Percentiles rank a stretch among this genome's conserved stretches.
These are phyloP conservation scores for Gallinago stenura DNA, from an alignment of 2,797 vertebrate species.

Conservation along the genomic window DNA sequence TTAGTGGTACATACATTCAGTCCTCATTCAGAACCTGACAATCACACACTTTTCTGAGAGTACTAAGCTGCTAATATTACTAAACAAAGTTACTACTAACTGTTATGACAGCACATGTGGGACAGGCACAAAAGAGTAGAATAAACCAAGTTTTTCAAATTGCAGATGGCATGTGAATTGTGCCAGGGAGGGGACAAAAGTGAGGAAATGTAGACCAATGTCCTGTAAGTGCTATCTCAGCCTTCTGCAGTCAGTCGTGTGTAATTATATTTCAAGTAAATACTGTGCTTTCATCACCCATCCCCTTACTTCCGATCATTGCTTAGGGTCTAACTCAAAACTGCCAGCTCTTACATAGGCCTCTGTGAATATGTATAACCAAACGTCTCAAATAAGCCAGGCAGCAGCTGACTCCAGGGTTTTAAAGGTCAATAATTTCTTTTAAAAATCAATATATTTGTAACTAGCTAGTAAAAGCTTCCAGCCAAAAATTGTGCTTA, in stretches of 20 bases:
- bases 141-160: neutral
- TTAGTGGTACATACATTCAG: neutral
- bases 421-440: constrained; percentile 59
- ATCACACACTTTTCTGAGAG: neutral
- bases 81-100: neutral
- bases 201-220: neutral
- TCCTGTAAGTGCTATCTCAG: neutral
- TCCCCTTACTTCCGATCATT: neutral
- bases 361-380: neutral
- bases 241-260: neutral
- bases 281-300: neutral
- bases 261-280: neutral
- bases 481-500: constrained; percentile 18
- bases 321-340: neutral
- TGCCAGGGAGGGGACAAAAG: neutral
- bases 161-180: neutral
- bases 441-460: constrained; percentile 43
- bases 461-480: constrained; percentile 34
- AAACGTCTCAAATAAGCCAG: neutral
- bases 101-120: accelerated
- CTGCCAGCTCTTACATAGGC: neutral
- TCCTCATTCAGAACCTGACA: neutral
- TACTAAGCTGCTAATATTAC: neutral
- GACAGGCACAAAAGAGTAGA: neutral
- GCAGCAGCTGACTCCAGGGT: neutral